Evolutionary conservation across 1,140 invertebrate genomes (phyloP), one percentile per base, ranked within the genome.

Genomic region (Bombus vancouverensis): DNA sequence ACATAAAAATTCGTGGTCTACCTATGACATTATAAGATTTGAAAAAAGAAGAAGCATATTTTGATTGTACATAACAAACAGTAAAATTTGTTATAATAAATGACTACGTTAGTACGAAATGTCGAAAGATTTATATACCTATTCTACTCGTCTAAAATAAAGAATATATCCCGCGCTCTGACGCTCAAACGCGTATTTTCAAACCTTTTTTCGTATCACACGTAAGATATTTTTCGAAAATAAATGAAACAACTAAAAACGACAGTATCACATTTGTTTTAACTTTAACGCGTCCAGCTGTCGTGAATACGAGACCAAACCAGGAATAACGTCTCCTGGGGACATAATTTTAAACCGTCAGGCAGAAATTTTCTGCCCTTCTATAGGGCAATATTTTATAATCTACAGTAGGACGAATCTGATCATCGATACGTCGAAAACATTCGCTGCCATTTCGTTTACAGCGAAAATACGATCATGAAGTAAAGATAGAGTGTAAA

Each of bases 251-350:
- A 22, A 34, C 59, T 62, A 32, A 32, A 66, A 66, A 66, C 15
- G 32, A 66, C 32, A 3, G 32, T 18, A 15, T 32, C 37, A 12
- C 37, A 44, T 81, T 81, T 59, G 68, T 73, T 81, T 81, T 62
- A 62, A 59, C 37, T 34, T 72, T 37, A 47, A 75, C 25, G 28
- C 28, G 18, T 32, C n/a, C 47, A 73, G 3, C 47, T 81, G 79
- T 73, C 68, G 68, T 3, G 15, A 10, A 59, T 44, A 44, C 65
- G 65, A n/a, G 25, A 6, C 25, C 32, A 59, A 72, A 81, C 53
- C 22, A 81, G 70, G 6, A 81, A 81, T 81, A 81, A 72, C 79
- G 47, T 81, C 79, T 72, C 68, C 18, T 59, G 68, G 79, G 79
- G 1, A 28, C 70, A 44, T 81, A 81, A 73, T 81, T 81, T 62